phyloP scores from a whole-genome alignment of 2,888 invertebrate species.

The Ochlodes sylvanus region DNA sequence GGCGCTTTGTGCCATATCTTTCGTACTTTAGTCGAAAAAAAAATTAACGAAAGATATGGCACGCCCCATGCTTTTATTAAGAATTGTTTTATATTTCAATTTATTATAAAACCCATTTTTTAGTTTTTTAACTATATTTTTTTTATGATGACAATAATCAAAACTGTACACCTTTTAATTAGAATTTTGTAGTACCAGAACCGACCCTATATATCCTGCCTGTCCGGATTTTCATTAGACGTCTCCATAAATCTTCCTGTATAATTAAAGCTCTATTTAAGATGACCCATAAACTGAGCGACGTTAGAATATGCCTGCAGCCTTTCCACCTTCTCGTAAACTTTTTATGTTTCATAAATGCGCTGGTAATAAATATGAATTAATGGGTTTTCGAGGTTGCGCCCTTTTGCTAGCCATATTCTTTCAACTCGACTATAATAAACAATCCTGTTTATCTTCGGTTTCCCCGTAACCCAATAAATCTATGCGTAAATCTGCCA shows the following conservation, averaged over 20 bases:
- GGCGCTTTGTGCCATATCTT: too few species aligned
- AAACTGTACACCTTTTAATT: not conserved
- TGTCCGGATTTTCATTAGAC: slow-evolving; percentile 58
- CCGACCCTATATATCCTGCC: slow-evolving; percentile 34
- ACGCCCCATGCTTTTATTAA: too few species aligned
- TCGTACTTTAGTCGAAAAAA: too few species aligned
- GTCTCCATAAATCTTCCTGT: slow-evolving; percentile 59
- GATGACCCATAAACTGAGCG: slow-evolving; percentile 72
- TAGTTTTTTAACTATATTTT: not conserved
- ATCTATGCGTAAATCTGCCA: slow-evolving; percentile 44
- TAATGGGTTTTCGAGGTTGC: slow-evolving; percentile 73
- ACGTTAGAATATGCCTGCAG: slow-evolving; percentile 67
- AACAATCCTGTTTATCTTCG: slow-evolving; percentile 59
- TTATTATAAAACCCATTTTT: too few species aligned
- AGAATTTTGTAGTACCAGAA: slow-evolving; percentile 11
- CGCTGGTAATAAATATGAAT: slow-evolving; percentile 77
- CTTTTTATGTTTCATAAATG: slow-evolving; percentile 82
- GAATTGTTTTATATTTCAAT: too few species aligned
- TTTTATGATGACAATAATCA: not conserved
- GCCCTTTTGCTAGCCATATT: slow-evolving; percentile 62
- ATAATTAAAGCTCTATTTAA: slow-evolving; percentile 73
- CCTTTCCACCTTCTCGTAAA: slow-evolving; percentile 76
- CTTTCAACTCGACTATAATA: slow-evolving; percentile 56
- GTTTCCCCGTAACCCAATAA: slow-evolving; percentile 48
- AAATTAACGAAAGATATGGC: too few species aligned